Percentiles rank a stretch among this genome's conserved stretches.
Conservation (phyloP, 1,140 invertebrate genomes). For the Paralvinella palmiformis region DNA sequence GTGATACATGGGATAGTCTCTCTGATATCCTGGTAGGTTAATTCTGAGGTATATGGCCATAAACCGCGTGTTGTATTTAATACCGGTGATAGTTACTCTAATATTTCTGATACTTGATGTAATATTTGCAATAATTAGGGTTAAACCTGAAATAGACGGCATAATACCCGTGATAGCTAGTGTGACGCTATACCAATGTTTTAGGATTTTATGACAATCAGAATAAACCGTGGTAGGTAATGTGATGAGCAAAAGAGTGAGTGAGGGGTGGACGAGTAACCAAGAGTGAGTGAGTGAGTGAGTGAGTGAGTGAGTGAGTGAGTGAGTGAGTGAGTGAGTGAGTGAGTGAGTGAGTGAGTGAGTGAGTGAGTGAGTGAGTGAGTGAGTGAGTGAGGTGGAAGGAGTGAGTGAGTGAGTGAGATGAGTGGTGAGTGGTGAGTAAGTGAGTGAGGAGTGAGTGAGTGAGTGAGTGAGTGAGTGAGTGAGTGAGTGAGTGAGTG, state of each 20-base stretch:
- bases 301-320: slow-evolving; percentile 15
- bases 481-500: background rate
- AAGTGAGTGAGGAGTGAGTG: slow-evolving; percentile 14
- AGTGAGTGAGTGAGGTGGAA: slow-evolving; percentile 14
- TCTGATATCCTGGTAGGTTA: too few species aligned
- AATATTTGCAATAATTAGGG: too few species aligned
- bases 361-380: slow-evolving; percentile 14
- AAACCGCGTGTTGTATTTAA: too few species aligned
- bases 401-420: slow-evolving; percentile 14
- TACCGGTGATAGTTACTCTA: too few species aligned
- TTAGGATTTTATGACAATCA: too few species aligned
- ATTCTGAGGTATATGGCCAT: too few species aligned
- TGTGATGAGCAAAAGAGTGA: background rate
- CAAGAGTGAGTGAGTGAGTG: slow-evolving; percentile 12
- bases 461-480: background rate
- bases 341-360: slow-evolving; percentile 15
- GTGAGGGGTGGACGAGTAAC: background rate
- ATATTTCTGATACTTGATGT: too few species aligned
- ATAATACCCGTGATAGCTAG: too few species aligned
- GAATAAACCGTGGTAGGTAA: too few species aligned
- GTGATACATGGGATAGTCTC: too few species aligned
- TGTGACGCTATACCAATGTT: too few species aligned
- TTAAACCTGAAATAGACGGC: too few species aligned
- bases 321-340: slow-evolving; percentile 15
- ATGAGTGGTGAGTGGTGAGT: slow-evolving; percentile 8